Evolutionary conservation across 2,797 vertebrate species (phyloP), one percentile per base, ranked within the genome.

Genomic region (Schizothorax lantsangensis): DNA sequence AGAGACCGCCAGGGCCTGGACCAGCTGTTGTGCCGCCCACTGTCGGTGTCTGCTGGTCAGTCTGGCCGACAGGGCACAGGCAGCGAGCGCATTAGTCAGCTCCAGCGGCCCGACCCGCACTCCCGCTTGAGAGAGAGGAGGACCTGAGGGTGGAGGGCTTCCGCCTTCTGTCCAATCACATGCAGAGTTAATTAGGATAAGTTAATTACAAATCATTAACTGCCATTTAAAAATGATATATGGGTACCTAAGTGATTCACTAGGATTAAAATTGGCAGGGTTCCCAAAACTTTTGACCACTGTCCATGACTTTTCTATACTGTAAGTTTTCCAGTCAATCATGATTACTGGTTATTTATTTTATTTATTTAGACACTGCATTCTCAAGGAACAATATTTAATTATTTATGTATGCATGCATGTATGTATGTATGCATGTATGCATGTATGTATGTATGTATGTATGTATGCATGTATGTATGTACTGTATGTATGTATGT

Each of bases 1-100:
- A 0, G 94, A 92, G 43, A 92, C 91, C 0, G 95, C 95, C 89
- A 96, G 85, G 54, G 95, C 94, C 88, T 95, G 94, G 43, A 96
- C 93, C 90, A 96, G 94, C 93, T 96, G 95, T 91, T 94, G 94
- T 7, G 95, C 94, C 15, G 96, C 95, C 96, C 96, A 96, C 89
- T 96, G 95, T 17, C 95, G 93, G 86, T 96, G 94, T 87, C 86
- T 93, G 79, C 91, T 94, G 91, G 91, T 94, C 89, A 96, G 92
- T 79, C 94, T 90, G 45, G 95, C 95, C 5, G 96, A 96, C 59
- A 96, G 93, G 66, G 94, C 94, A 85, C 95, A 96, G 23, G 95
- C 96, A 15, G 96, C 95, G 90, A 96, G 90, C 0, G 96, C 96
- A 81, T 96, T 96, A 21, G 95, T 93, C 88, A 96, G 91, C 91